Conservation (phyloP, 2,113 vertebrate species). For the Amphiprion ocellaris region DNA sequence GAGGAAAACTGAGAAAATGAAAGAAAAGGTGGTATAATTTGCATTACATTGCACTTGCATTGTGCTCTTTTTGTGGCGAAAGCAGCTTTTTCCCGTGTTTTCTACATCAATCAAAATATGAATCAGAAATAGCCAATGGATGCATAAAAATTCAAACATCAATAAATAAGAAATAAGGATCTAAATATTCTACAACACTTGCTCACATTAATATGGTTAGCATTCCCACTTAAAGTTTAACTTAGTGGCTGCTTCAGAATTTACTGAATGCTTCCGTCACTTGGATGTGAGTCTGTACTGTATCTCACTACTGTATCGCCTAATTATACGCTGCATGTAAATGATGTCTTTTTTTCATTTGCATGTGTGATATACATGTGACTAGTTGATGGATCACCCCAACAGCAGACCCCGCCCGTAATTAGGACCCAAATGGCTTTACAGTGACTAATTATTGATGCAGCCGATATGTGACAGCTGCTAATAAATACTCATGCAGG, state of each 20-base stretch:
- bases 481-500: constrained; percentile 68
- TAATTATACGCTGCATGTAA: constrained; percentile 14
- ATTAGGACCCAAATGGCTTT: constrained; percentile 76
- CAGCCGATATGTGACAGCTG: constrained; percentile 66
- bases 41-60: background rate
- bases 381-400: constrained; percentile 63
- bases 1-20: background rate
- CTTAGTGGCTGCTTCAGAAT: constrained; percentile 12
- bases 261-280: background rate
- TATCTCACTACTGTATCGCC: constrained; percentile 13
- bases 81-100: no score
- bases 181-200: background rate
- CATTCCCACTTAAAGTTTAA: background rate
- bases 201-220: background rate
- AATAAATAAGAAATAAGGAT: no score
- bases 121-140: no score
- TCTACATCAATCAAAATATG: no score
- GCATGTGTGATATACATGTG: constrained; percentile 48
- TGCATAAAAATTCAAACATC: no score
- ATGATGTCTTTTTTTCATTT: constrained; percentile 35
- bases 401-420: constrained; percentile 47
- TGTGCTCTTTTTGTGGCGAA: background rate
- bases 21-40: background rate
- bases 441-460: constrained; percentile 76
- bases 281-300: constrained; percentile 20